These are phyloP conservation scores for Linnaemya tessellans DNA, from an alignment of 2,888 invertebrate species.

Conservation along the genomic window DNA sequence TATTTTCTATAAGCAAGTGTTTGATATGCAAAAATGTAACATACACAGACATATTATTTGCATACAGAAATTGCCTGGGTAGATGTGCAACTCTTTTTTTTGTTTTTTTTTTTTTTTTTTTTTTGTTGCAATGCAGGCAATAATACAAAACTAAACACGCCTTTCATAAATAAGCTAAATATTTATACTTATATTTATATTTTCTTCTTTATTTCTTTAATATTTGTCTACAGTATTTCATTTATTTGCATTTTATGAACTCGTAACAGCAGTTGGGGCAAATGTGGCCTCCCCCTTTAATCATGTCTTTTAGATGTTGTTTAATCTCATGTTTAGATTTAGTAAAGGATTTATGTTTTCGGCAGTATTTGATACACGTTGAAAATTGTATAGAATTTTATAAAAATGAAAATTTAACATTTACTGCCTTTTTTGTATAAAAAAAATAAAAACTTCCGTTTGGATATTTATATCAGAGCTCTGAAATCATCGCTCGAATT, in stretches of 20 bases:
- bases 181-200: slow-evolving; percentile 52
- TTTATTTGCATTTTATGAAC: slow-evolving; percentile 70
- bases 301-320: slow-evolving; percentile 59
- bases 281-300: slow-evolving; percentile 64
- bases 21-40: slow-evolving; percentile 60
- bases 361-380: slow-evolving; percentile 29
- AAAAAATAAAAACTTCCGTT: too few relatives aligned
- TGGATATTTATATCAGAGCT: too few relatives aligned
- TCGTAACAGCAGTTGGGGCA: slow-evolving; percentile 58
- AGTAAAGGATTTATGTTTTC: slow-evolving; percentile 53
- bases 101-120: slow-evolving; percentile 19
- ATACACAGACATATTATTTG: background rate
- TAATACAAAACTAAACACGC: slow-evolving; percentile 68
- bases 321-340: slow-evolving; percentile 62
- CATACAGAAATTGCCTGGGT: slow-evolving; percentile 13
- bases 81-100: background rate
- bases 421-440: too few relatives aligned
- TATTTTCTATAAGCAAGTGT: slow-evolving; percentile 46
- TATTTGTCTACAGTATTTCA: slow-evolving; percentile 54
- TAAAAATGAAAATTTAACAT: too few relatives aligned
- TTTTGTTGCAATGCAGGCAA: slow-evolving; percentile 62
- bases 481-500: too few relatives aligned
- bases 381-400: background rate
- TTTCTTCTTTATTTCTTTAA: slow-evolving; percentile 19
- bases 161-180: slow-evolving; percentile 62